Evolutionary conservation across 2,113 vertebrate species (phyloP), one percentile per base, ranked within the genome.

Genomic region (Marmota flaviventris): DNA sequence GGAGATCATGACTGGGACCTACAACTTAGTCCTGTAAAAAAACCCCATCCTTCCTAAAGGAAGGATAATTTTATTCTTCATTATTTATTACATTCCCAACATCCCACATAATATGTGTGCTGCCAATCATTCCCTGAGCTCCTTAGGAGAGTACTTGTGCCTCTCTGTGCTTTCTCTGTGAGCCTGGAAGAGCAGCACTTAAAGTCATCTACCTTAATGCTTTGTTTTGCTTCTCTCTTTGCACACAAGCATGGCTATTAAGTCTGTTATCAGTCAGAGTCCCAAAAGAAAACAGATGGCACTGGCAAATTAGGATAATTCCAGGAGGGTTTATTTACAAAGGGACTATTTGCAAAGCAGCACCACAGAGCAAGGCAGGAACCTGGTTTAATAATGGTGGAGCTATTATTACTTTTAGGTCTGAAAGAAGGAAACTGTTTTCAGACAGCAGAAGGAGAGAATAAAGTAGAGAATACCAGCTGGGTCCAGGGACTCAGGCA

Each of bases 281-380:
- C 87, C 81, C 94, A 92, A 89, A 20, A 90, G 95, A 87, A 97
- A 95, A 95, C 96, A 97, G 96, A 96, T 95, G 96, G 96, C n/a
- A 63, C 76, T 96, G 0, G 0, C 92, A 96, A 96, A 97, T 97
- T 69, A 95, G 70, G 87, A 91, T 97, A 82, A 97, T 97, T 97
- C 92, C 92, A n/a, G 84, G 92, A 92, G 87, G 65, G 95, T 63
- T 91, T 93, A 63, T 96, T 94, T 94, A 93, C 95, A 96, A 73
- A 85, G 96, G 96, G 92, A 88, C 86, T 75, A 12, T 93, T 96
- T 85, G 58, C 63, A 92, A 93, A 92, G 67, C 20, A 85, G 89
- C 96, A 78, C 45, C 77, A 29, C 53, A 22, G 58, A 87, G 37
- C 82, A 29, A 20, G 5, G 13, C 53, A 27, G 58, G 87, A 51